A percentile compares a stretch with the other conserved stretches of the same genome.
These are phyloP conservation scores for Tympanuchus pallidicinctus DNA, from an alignment of 2,113 vertebrate species.

Conservation along the genomic window DNA sequence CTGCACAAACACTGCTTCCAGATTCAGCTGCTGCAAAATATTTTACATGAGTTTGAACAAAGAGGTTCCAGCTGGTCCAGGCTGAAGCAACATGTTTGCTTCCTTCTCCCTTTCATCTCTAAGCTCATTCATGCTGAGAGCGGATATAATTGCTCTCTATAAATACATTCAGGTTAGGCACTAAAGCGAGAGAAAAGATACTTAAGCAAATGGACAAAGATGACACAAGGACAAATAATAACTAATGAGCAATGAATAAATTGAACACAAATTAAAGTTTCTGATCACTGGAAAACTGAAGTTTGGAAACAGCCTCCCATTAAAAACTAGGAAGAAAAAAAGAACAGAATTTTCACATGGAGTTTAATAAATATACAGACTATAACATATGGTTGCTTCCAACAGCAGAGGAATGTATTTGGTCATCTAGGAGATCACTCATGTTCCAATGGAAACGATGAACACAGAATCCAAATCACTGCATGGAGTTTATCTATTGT, in stretches of 20 bases:
- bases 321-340: not conserved
- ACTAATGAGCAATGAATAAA: conserved; percentile 63
- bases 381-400: not conserved
- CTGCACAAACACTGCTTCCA: conserved; percentile 42
- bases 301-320: conserved; percentile 8
- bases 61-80: conserved; percentile 73
- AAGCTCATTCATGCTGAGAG: conserved; percentile 71
- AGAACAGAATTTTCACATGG: not conserved
- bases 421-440: not conserved
- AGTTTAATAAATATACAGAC: not conserved
- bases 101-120: conserved; percentile 71
- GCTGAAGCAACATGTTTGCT: conserved; percentile 71
- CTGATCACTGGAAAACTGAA: not conserved
- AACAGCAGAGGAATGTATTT: not conserved
- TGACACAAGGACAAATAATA: conserved; percentile 57
- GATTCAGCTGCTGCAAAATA: conserved; percentile 62
- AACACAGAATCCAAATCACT: not conserved
- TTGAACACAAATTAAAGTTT: conserved; percentile 22
- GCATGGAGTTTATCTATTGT: not conserved
- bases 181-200: conserved; percentile 64
- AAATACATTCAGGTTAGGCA: conserved; percentile 74
- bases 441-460: not conserved
- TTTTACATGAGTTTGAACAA: conserved; percentile 67
- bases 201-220: conserved; percentile 66
- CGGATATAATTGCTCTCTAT: conserved; percentile 67